Percentiles rank a stretch among this genome's conserved stretches.
Conservation (phyloP, 2,113 vertebrate genomes). For the Jaculus jaculus region DNA sequence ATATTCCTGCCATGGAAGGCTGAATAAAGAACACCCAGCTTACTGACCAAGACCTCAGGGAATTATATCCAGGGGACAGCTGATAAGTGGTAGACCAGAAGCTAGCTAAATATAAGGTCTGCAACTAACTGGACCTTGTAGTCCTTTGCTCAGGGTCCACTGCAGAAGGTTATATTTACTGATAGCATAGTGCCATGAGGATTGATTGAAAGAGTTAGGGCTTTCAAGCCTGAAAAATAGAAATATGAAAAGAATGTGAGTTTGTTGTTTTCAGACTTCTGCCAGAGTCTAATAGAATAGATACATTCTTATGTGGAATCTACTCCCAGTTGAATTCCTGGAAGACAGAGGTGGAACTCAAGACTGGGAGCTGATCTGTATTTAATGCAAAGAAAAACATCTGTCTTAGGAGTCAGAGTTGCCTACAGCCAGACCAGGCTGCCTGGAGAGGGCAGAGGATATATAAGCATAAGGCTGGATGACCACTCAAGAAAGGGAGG, state of each 20-base stretch:
- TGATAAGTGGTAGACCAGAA: neutral
- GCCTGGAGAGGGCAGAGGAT: neutral
- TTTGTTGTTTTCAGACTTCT: constrained; percentile 6
- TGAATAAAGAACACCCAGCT: neutral
- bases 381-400: neutral
- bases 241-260: neutral
- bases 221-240: constrained; percentile 4
- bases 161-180: constrained; percentile 24
- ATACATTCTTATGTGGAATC: neutral
- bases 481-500: neutral
- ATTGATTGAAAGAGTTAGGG: neutral
- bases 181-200: neutral
- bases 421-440: neutral
- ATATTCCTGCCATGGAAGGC: neutral
- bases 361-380: constrained; percentile 9
- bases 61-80: neutral
- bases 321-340: neutral
- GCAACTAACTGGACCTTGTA: neutral
- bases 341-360: neutral
- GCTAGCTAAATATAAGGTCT: neutral
- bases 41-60: neutral
- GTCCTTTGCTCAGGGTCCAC: neutral
- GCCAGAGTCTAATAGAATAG: neutral
- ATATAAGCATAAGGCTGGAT: neutral
- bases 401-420: neutral